Evolutionary conservation across 2,113 vertebrate genomes (phyloP), one percentile per base, ranked within the genome.

Genomic region (Opisthocomus hoazin): DNA sequence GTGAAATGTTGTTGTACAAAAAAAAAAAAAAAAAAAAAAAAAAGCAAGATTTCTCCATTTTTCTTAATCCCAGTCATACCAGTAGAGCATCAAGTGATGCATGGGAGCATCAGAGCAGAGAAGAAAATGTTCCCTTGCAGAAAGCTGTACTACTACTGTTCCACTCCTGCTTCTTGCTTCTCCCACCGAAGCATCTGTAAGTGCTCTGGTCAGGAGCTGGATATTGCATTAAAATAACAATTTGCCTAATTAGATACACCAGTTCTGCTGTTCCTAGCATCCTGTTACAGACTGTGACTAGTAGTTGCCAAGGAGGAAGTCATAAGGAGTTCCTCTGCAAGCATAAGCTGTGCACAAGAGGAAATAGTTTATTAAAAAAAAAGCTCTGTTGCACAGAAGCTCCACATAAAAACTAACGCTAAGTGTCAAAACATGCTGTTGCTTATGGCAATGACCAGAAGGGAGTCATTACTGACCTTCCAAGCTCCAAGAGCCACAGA

Each of bases 241-340:
- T 69, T 58, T 65, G 27, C 58, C 57, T 95, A 92, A 96, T 91
- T 24, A 92, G n/a, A 68, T 56, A 69, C 91, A 96, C 74, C 48
- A 96, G 69, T 91, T 94, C 37, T 94, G 74, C 74, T 85, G 89
- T 69, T 82, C 86, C 66, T 73, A 39, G 70, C 46, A 76, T 82
- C 87, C 91, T 94, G 43, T 87, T 94, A 91, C 61, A 87, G 36
- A 51, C n/a, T 79, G 17, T 17, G 60, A 91, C 71, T 21, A 84
- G 65, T 27, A 58, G 87, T 41, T 70, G 74, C 57, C 66, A n/a
- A 76, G 58, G 24, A 95, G 76, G 73, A 96, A 94, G 85, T 88
- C 70, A 58, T 23, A 60, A 75, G 43, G 65, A 90, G 36, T 32
- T 92, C 53, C 74, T 84, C 68, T 71, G 73, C 22, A 88, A 90